These are phyloP conservation scores for Agriopis leucophaearia DNA, from an alignment of 2,888 invertebrate genomes.

Conservation along the genomic window DNA sequence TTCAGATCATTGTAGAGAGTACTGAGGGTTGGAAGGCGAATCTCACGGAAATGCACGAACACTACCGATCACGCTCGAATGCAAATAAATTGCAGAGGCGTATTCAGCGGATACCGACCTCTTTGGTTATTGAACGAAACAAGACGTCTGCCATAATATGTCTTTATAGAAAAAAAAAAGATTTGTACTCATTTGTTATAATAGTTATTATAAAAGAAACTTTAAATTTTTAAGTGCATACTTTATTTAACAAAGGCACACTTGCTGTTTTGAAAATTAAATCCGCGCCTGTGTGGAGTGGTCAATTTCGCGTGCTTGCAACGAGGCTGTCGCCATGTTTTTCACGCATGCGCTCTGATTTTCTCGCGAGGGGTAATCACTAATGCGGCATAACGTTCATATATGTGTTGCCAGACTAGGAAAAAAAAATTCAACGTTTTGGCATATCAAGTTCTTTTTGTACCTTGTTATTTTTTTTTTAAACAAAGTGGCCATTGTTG, in stretches of 20 bases:
- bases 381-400: constrained; percentile 62
- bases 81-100: constrained; percentile 73
- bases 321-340: constrained; percentile 78
- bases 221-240: not conserved
- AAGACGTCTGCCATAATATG: not conserved
- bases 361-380: constrained; percentile 70
- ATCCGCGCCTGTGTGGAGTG: constrained; percentile 60
- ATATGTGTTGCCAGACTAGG: constrained; percentile 55
- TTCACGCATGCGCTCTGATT: constrained; percentile 78
- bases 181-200: not conserved
- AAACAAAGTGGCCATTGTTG: constrained; percentile 3
- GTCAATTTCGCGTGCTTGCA: constrained; percentile 68
- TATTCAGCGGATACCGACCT: constrained; percentile 49
- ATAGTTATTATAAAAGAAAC: not conserved
- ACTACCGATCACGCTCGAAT: constrained; percentile 73
- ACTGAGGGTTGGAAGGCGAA: constrained; percentile 77
- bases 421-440: not conserved
- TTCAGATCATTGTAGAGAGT: constrained; percentile 71
- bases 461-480: constrained; percentile 1
- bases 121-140: constrained; percentile 18
- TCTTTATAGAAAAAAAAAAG: not conserved
- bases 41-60: constrained; percentile 77
- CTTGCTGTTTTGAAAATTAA: constrained; percentile 34
- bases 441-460: not conserved
- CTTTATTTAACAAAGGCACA: not conserved